These are phyloP conservation scores for Mobula hypostoma DNA, from an alignment of 2,113 vertebrate genomes.

Conservation along the genomic window DNA sequence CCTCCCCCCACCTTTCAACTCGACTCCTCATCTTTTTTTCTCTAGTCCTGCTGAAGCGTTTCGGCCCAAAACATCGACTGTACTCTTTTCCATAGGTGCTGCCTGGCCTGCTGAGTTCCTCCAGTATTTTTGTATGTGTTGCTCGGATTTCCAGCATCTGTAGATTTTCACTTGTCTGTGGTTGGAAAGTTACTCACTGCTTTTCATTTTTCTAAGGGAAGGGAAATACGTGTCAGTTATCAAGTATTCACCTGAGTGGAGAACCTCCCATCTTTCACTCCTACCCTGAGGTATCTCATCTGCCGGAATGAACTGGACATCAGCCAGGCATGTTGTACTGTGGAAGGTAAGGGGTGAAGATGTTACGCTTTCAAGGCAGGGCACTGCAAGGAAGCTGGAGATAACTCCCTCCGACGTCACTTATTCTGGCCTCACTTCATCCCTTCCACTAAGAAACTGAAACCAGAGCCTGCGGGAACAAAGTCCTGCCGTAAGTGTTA, in stretches of 20 bases:
- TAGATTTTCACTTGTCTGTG: no score
- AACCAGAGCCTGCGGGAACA: neutral
- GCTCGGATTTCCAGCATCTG: no score
- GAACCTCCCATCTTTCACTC: no score
- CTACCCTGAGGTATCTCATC: neutral
- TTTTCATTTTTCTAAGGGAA: neutral
- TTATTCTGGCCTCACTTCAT: neutral
- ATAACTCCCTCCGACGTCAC: neutral
- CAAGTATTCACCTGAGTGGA: no score
- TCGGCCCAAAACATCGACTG: no score
- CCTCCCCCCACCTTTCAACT: no score
- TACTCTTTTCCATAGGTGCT: no score
- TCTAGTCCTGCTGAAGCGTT: no score
- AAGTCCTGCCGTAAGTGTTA: no score
- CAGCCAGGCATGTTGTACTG: neutral
- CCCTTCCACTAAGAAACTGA: neutral
- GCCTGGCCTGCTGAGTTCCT: no score
- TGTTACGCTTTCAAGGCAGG: neutral
- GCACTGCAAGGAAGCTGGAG: neutral
- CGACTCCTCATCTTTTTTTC: no score
- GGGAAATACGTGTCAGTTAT: neutral
- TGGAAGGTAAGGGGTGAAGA: neutral
- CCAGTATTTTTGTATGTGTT: no score
- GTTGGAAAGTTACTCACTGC: neutral
- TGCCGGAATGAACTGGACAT: neutral